phyloP scores from a whole-genome alignment of 2,797 vertebrate genomes.

The Notamacropus eugenii region DNA sequence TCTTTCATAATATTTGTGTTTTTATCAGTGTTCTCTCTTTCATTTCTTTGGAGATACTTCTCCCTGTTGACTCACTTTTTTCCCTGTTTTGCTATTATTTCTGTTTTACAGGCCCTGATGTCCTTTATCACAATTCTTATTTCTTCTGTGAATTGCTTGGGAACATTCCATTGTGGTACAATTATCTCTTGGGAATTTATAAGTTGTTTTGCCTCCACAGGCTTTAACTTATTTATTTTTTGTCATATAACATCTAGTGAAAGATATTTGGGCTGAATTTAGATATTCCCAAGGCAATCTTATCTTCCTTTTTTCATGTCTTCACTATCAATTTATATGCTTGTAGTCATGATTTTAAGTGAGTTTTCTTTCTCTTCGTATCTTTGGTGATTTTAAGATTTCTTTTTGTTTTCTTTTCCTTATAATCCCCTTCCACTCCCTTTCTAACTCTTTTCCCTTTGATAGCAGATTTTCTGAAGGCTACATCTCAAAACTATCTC shows the following conservation, averaged over 20 bases:
- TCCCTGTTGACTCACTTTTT: background rate
- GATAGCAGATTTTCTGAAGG: too few species aligned
- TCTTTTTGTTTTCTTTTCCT: too few species aligned
- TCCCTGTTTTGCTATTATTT: background rate
- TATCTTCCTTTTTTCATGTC: background rate
- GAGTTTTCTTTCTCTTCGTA: too few species aligned
- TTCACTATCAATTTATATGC: background rate
- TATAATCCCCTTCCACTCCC: too few species aligned
- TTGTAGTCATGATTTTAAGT: background rate
- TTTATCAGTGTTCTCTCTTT: background rate
- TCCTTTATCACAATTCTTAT: background rate
- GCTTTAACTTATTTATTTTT: background rate
- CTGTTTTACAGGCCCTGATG: background rate
- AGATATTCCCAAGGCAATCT: background rate
- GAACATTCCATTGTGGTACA: background rate
- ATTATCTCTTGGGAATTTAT: background rate
- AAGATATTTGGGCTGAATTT: background rate
- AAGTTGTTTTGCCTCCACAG: background rate
- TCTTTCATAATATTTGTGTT: background rate
- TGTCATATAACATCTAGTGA: background rate
- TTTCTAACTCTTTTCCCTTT: too few species aligned
- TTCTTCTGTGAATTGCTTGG: background rate
- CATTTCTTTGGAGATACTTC: background rate
- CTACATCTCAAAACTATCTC: too few species aligned
- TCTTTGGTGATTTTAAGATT: too few species aligned